Evolutionary conservation across 1,140 invertebrate species (phyloP), one percentile per base, ranked within the genome.

Genomic region (Eueides isabella): DNA sequence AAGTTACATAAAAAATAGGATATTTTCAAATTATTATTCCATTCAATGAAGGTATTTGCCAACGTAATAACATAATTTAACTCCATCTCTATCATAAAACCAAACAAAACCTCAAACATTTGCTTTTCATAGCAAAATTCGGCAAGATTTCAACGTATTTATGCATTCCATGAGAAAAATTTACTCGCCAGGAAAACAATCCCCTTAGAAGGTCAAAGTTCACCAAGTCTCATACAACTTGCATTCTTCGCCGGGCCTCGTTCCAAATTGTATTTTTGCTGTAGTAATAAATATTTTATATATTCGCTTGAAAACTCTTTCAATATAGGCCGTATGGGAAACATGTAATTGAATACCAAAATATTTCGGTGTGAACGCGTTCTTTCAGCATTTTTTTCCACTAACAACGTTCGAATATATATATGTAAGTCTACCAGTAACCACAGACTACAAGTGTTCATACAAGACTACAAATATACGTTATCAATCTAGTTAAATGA

Each of bases 211-310:
- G 48, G 48, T 55, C 48, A 55, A 55, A 55, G 48, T 14, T 55
- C 19, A 55, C 48, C 48, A 23, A 26, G 48, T 26, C 48, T 55
- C 48, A 55, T 55, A 11, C 48, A 55, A 55, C 48, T 55, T 55
- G 48, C 48, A 55, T 55, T 55, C 48, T 55, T 55, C 19, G 48
- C 19, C 3, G 48, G 48, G 48, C 23, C 48, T 55, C 9, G 48
- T 55, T 55, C 23, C 48, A 55, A 55, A 55, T 55, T 55, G 48
- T 55, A 19, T 55, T 55, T 55, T 55, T 55, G 9, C 19, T 55
- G 6, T 55, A 55, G 48, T 55, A 55, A 55, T 55, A 55, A 23
- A 55, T 55, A 55, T 55, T 55, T 55, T 7, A 55, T 55, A 55
- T 26, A 55, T 23, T 12, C 48, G n/a, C 19, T 55, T 55, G 5